phyloP scores from a whole-genome alignment of 1,140 invertebrate genomes.

The Carcinoscorpius rotundicauda region DNA sequence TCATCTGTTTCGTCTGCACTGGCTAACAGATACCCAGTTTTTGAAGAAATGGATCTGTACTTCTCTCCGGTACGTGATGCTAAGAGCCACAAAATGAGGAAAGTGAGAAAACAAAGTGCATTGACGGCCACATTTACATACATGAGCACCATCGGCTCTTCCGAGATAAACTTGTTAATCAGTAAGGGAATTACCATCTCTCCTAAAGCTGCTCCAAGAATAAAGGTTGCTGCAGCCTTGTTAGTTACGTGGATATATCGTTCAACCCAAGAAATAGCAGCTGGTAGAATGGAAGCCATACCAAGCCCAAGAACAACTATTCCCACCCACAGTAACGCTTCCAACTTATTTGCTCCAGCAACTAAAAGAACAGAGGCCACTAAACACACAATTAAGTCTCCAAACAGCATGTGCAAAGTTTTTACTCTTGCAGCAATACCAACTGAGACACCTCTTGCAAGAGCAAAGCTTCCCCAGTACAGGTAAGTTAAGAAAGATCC shows the following conservation, averaged over 20 bases:
- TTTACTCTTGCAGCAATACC: conserved; percentile 33
- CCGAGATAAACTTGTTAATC: conserved; percentile 31
- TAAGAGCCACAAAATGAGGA: conserved; percentile 25
- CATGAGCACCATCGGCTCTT: conserved; percentile 31
- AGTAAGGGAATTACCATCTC: conserved; percentile 36
- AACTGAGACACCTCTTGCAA: conserved; percentile 35
- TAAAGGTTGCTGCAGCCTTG: conserved; percentile 37
- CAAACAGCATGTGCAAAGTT: conserved; percentile 31
- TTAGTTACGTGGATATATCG: conserved; percentile 38
- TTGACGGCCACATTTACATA: conserved; percentile 28
- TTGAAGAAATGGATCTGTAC: not conserved
- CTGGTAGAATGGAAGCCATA: conserved; percentile 40
- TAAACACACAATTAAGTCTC: conserved; percentile 31
- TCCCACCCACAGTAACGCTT: conserved; percentile 29
- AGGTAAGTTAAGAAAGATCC: conserved; percentile 34
- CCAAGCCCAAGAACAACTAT: conserved; percentile 35
- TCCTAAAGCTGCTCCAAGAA: conserved; percentile 37
- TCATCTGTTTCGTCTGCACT: too few relatives aligned
- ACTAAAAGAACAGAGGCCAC: conserved; percentile 32
- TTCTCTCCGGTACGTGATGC: conserved; percentile 9
- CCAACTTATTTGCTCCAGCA: conserved; percentile 27
- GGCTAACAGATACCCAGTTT: too few relatives aligned
- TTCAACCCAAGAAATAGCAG: conserved; percentile 40
- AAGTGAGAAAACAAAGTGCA: conserved; percentile 24
- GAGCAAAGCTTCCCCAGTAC: conserved; percentile 40